Conservation (phyloP, 2,113 vertebrate species). For the Eulacestoma nigropectus region DNA sequence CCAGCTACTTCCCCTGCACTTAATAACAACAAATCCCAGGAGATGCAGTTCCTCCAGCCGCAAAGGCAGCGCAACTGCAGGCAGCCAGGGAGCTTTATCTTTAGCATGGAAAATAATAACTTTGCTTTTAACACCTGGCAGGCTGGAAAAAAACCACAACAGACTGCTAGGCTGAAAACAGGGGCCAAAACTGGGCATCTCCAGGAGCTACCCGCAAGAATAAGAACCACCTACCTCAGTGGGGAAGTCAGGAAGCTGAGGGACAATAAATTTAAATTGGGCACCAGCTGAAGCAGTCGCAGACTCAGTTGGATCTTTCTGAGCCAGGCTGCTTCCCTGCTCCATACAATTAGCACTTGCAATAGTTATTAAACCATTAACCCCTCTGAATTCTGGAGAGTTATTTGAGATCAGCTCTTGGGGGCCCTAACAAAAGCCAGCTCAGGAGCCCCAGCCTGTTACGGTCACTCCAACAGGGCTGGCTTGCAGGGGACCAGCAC, state of each 20-base stretch:
- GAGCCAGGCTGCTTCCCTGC: background rate
- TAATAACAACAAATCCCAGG: background rate
- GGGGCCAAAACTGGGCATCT: background rate
- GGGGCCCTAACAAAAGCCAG: background rate
- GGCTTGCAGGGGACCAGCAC: background rate
- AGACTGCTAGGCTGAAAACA: background rate
- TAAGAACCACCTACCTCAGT: background rate
- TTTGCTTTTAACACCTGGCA: background rate
- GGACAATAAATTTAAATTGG: background rate
- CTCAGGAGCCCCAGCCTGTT: background rate
- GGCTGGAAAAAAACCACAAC: background rate
- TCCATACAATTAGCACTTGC: background rate
- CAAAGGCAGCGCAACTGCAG: background rate
- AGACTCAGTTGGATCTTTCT: background rate
- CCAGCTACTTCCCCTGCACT: background rate
- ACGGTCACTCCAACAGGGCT: background rate
- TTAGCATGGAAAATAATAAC: background rate
- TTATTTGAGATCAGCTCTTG: background rate
- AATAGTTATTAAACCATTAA: background rate
- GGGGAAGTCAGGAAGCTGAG: background rate
- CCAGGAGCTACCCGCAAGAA: background rate
- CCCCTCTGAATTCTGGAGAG: background rate
- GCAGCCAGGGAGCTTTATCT: background rate
- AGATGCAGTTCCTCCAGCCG: background rate
- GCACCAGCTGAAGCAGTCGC: background rate